Evolutionary conservation across 2,797 vertebrate genomes (phyloP), one percentile per base, ranked within the genome.

Genomic region (Anabacerthia variegaticeps): DNA sequence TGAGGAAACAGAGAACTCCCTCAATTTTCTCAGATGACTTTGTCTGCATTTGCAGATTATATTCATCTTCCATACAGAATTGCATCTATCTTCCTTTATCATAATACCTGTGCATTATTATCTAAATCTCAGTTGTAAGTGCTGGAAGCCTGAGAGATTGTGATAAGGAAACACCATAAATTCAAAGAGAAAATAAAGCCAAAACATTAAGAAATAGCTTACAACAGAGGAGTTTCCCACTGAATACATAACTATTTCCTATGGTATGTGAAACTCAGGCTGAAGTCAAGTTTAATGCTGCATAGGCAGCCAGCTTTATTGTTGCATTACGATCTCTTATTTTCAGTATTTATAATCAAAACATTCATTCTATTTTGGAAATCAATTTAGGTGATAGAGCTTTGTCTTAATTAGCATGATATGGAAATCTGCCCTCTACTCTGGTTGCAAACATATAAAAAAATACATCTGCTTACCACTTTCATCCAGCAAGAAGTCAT

Each of bases 401-500:
- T 91, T 94, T 89, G 94, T 81, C 88, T 93, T 89, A 86, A 94
- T 67, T 68, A 61, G 77, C 72, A 94, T 58, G 41, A 88, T 85
- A 93, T 28, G 30, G 59, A 97, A 97, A 96, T 77, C 63, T 89
- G 78, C 72, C 84, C 63, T 84, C 83, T 73, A 96, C 72, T 93
- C 63, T 72, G 37, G 76, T 66, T 93, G 93, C 87, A 96, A 98
- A 85, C 41, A 91, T 95, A 96, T 96, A 58, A 65, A 82, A 93
- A 93, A 96, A 71, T n/a, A 71, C 48, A 88, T 94, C 93, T 97
- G 85, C 98, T 98, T 97, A 99, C 99, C 99, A 96, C 96, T 99
- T 97, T 99, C 99, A 98, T 99, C 99, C 98, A 99, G 98, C 94
- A 99, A 98, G 97, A 99, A 99, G 97, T 99, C 99, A 97, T 99